These are phyloP conservation scores for Nyctalus aviator DNA, from an alignment of 2,797 vertebrate genomes.

Conservation along the genomic window DNA sequence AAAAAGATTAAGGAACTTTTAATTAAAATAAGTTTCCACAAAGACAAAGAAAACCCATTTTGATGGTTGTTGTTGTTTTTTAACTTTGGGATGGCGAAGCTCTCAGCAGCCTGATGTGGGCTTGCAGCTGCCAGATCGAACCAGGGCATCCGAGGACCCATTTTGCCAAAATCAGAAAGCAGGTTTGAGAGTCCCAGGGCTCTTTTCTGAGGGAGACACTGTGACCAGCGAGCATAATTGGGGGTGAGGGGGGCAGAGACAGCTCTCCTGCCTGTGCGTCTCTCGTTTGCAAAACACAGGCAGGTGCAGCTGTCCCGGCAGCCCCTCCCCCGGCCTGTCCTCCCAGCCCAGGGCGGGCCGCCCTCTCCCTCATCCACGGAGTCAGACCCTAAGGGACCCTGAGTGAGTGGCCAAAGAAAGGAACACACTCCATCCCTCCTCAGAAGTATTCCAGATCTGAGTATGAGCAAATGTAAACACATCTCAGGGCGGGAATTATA, in stretches of 20 bases:
- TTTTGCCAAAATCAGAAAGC: slow-evolving; percentile 78
- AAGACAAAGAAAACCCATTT: slow-evolving; percentile 62
- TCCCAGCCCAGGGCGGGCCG: slow-evolving; percentile 74
- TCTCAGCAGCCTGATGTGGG: slow-evolving; percentile 75
- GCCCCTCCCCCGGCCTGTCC: slow-evolving; percentile 70
- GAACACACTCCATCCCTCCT: slow-evolving; percentile 73
- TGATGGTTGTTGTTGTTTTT: background rate
- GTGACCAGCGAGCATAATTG: slow-evolving; percentile 67
- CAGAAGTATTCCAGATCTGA: slow-evolving; percentile 72
- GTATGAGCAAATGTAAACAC: slow-evolving; percentile 67
- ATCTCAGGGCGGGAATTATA: slow-evolving; percentile 30
- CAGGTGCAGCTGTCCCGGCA: slow-evolving; percentile 18
- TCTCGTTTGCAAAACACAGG: slow-evolving; percentile 78
- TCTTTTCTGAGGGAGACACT: slow-evolving; percentile 72
- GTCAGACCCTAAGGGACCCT: slow-evolving; percentile 73
- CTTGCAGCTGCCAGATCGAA: slow-evolving; percentile 66
- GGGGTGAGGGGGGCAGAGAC: slow-evolving; percentile 59
- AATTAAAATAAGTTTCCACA: slow-evolving; percentile 69
- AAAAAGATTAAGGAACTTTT: slow-evolving; percentile 53
- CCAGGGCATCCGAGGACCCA: slow-evolving; percentile 78
- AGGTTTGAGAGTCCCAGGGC: slow-evolving; percentile 69
- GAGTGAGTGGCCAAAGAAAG: slow-evolving; percentile 75
- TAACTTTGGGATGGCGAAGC: slow-evolving; percentile 65
- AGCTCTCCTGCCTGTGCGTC: slow-evolving; percentile 71
- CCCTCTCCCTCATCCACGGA: slow-evolving; percentile 69